A percentile compares a stretch with the other conserved stretches of the same genome.
phyloP scores from a whole-genome alignment of 2,888 invertebrate genomes.

The Ectropis crepuscularia region DNA sequence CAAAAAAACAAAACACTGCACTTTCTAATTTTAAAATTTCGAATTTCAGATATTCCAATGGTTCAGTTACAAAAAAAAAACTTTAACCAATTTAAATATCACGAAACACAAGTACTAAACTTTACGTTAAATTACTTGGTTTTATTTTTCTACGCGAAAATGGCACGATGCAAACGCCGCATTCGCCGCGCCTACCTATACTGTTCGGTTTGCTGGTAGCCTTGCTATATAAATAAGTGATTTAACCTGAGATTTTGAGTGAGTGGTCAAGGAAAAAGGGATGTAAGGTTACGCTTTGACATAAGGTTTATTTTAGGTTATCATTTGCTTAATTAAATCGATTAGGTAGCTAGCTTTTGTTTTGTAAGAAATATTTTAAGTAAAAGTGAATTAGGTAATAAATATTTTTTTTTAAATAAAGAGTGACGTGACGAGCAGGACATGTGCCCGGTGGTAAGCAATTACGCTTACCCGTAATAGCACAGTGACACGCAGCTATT shows the following conservation, averaged over 20 bases:
- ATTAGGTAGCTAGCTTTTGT: too few species aligned
- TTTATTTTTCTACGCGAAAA: constrained; percentile 43
- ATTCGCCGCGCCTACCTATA: constrained; percentile 59
- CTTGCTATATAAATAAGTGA: constrained; percentile 58
- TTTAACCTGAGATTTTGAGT: constrained; percentile 42
- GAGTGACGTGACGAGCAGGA: too few species aligned
- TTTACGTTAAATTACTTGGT: constrained; percentile 63
- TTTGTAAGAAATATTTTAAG: neutral
- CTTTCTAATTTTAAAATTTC: constrained; percentile 24
- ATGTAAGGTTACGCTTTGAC: constrained; percentile 14
- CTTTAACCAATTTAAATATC: constrained; percentile 49
- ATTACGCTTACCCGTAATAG: too few species aligned
- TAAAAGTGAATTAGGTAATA: neutral
- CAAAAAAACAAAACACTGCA: constrained; percentile 59
- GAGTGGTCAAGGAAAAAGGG: constrained; percentile 22
- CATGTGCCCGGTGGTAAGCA: too few species aligned
- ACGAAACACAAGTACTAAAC: constrained; percentile 64
- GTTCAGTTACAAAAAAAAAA: constrained; percentile 40
- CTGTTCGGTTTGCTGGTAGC: constrained; percentile 52
- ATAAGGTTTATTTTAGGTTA: too few species aligned
- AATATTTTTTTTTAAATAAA: too few species aligned
- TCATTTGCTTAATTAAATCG: too few species aligned
- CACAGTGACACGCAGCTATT: too few species aligned
- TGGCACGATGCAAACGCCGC: constrained; percentile 58
- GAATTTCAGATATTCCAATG: constrained; percentile 46